Base-by-base conservation (phyloP, 2,888 invertebrate species). In the Hypena proboscidalis region DNA sequence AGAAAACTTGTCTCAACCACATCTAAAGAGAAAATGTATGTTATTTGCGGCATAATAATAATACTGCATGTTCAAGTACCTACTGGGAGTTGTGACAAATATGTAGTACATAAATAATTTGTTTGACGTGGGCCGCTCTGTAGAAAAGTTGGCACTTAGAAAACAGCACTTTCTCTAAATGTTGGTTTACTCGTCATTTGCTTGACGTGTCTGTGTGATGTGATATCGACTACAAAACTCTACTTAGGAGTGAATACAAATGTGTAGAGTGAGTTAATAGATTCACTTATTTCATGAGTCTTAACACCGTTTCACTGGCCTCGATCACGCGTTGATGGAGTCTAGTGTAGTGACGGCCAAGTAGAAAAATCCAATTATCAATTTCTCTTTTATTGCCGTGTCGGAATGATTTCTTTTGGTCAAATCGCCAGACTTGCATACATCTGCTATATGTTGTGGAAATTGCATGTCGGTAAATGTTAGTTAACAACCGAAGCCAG, bases 241-340 rank as follows among this genome's bases (percentile, higher is more conserved):
- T 11, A 34, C 51, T 51, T 45, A 19, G 35, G 30, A 37, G 46
- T n/a, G n/a, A n/a, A n/a, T n/a, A n/a, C n/a, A n/a, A n/a, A 56
- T 41, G 52, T 49, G 46, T 60, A 56, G 52, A 47, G 44, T 15
- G 22, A 51, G 44, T 42, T 51, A 37, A 45, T 59, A 54, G 34
- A 52, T 63, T 55, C 46, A 50, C 37, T 61, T 53, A 59, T 60
- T 58, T 58, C 44, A 62, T 58, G 46, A 55, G 35, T 58, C 39
- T 46, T 44, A 62, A 34, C 49, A 51, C 61, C 58, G 59, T 72
- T 72, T 62, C 66, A 53, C 63, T 61, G 66, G 43, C 72, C 74
- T 59, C 58, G 35, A 71, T 72, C 59, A 64, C 48, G 57, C 46
- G 36, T 51, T 51, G 41, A 45, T 43, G 19, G 29, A 46, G 37